Evolutionary conservation across 2,888 invertebrate genomes (phyloP).

Genomic region (Melitaea athalia): DNA sequence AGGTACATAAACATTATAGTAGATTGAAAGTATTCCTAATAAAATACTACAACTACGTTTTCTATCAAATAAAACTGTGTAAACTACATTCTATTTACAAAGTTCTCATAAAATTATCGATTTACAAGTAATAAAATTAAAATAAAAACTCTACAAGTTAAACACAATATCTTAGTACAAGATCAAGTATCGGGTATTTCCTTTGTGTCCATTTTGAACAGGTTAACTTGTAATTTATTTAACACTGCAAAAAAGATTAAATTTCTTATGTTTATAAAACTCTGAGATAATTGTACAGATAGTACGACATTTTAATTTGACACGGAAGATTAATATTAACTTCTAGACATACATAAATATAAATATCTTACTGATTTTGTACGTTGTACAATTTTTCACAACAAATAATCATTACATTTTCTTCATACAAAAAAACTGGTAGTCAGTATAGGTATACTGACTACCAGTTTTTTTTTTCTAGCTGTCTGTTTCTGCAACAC

Average conservation of each 20-base stretch:
- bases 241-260: conserved; percentile 25
- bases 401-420: no score
- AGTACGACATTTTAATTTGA: conserved; percentile 21
- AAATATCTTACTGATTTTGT: neutral
- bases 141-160: conserved; percentile 6
- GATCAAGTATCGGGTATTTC: conserved; percentile 14
- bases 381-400: neutral
- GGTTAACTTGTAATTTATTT: conserved; percentile 22
- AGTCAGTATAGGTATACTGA: no score
- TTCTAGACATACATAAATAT: neutral
- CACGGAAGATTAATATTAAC: conserved; percentile 6
- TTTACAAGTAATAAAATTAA: conserved; percentile 10
- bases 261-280: conserved; percentile 28
- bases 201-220: conserved; percentile 17
- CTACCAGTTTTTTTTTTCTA: no score
- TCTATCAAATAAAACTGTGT: neutral
- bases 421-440: no score
- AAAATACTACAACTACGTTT: neutral
- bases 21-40: neutral
- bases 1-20: no score
- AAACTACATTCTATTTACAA: neutral
- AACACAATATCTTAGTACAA: neutral
- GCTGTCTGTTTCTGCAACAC: no score
- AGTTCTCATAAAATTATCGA: conserved; percentile 8
- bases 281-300: conserved; percentile 10